Percentiles rank a stretch among this genome's conserved stretches.
phyloP scores from a whole-genome alignment of 2,113 vertebrate species.

The Rattus norvegicus region GRCr8 NC_086030.1:11483501-11484000 shows the following conservation, averaged over 20 bases:
- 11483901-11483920: background rate
- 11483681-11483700: background rate
- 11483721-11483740: background rate
- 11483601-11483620: background rate
- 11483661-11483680: background rate
- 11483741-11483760: background rate
- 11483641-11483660: background rate
- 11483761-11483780: background rate
- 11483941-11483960: background rate
- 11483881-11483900: background rate
- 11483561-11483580: conserved; percentile 43
- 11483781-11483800: background rate
- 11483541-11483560: conserved; percentile 27
- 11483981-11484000: background rate
- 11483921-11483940: background rate
- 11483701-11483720: background rate
- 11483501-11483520: conserved; percentile 49
- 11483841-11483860: background rate
- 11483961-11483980: background rate
- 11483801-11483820: background rate
- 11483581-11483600: conserved; percentile 39
- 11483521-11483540: conserved; percentile 34
- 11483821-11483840: too few relatives aligned
- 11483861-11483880: background rate
- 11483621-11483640: background rate